Base-by-base conservation (phyloP, 1,140 invertebrate genomes). In the Bombus affinis region DNA sequence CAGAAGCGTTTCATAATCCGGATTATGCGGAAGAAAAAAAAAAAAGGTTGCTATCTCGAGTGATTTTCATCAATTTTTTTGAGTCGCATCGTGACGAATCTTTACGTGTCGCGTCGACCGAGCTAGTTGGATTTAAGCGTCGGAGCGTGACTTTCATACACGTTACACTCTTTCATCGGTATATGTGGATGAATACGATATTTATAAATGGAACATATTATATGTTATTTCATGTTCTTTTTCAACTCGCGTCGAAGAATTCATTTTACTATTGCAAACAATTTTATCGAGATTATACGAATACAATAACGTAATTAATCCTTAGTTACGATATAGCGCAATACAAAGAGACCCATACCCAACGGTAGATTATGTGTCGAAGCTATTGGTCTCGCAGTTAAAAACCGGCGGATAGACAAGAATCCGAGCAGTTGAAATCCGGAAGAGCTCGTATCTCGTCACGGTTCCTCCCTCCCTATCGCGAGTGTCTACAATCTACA, bases 1-100 rank as follows among this genome's bases (percentile, higher is more conserved):
- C 37, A 39, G 28, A 65, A n/a, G 75, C 59, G 76, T 59, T 57
- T 57, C 47, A 62, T 79, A 79, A 84, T 79, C 75, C 66, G 66
- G 65, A 77, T 84, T 84, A 78, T 66, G 15, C 65, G 2, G 9
- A 28, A 44, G 25, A 1, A 12, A 10, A 12, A 22, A 8, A 35
- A 6, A n/a, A 15, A n/a, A 35, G 59, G 12, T 4, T 22, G 28
- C 35, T 37, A 53, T 44, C 59, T 32, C 3, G 15, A 25, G 35
- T 72, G 62, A 78, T 74, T 74, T 68, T 57, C 44, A 76, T 72
- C 47, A 32, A 28, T 25, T 70, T 37, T 37, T 59, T 87, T 68
- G 39, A 42, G n/a, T 68, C 32, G 25, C 9, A 47, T 47, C 37
- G 9, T 42, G 76, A 59, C 10, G 25, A 65, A 65, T 39, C 42